Evolutionary conservation across 2,888 invertebrate species (phyloP).

Genomic region (Pocota personata): DNA sequence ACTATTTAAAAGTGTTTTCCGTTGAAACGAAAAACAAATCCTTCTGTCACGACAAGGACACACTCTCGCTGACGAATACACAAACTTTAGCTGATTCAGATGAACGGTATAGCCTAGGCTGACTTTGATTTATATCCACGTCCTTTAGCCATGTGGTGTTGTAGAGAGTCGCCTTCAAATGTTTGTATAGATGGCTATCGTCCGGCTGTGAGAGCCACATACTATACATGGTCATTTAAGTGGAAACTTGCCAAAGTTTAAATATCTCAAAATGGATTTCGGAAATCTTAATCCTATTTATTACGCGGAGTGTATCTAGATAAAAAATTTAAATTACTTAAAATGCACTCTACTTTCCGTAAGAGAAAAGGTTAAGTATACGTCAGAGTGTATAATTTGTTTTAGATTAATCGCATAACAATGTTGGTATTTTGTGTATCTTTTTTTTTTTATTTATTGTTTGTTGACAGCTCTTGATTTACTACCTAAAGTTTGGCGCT

Average conservation of each 20-base stretch:
- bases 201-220: neutral
- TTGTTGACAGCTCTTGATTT: constrained; percentile 50
- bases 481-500: constrained; percentile 17
- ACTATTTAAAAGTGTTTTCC: constrained; percentile 50
- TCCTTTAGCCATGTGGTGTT: neutral
- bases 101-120: constrained; percentile 18
- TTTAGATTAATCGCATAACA: constrained; percentile 28
- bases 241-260: constrained; percentile 60
- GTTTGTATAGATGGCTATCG: constrained; percentile 31
- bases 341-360: constrained; percentile 4
- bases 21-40: neutral
- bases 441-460: neutral
- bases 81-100: neutral
- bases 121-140: constrained; percentile 65
- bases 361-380: constrained; percentile 46
- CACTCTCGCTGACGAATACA: constrained; percentile 2
- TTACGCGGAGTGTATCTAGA: constrained; percentile 20
- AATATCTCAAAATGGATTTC: constrained; percentile 36
- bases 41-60: constrained; percentile 20
- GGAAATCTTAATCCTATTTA: constrained; percentile 61
- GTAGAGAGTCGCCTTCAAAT: constrained; percentile 22
- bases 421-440: neutral
- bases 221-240: constrained; percentile 36
- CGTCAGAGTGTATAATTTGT: constrained; percentile 33
- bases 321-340: constrained; percentile 41